These are phyloP conservation scores for Pyrocephalus nanus DNA, from an alignment of 2,797 vertebrate genomes.

Conservation along the genomic window DNA sequence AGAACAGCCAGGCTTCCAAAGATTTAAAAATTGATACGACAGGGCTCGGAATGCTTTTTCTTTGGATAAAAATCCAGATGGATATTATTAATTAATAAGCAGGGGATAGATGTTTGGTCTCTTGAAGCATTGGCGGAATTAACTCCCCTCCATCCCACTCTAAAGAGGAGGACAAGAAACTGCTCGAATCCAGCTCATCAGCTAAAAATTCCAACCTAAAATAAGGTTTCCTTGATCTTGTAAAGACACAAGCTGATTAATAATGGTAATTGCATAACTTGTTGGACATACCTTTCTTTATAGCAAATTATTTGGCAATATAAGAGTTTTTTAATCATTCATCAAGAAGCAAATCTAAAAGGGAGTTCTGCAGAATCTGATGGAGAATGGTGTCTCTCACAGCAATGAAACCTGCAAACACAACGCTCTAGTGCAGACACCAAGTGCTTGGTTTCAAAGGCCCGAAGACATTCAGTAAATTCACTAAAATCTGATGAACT, in stretches of 20 bases:
- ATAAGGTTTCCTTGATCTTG: constrained; percentile 32
- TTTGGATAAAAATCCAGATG: constrained; percentile 41
- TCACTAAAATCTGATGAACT: neutral
- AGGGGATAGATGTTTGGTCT: constrained; percentile 13
- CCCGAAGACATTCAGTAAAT: neutral
- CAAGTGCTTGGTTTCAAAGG: neutral
- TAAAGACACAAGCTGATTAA: constrained; percentile 43
- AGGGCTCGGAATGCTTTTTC: neutral
- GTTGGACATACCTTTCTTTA: neutral
- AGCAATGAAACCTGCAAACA: neutral
- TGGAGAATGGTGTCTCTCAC: neutral
- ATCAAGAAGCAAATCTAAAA: constrained; percentile 4
- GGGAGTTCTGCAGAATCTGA: neutral
- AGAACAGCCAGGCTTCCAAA: constrained; percentile 36
- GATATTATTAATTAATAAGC: constrained; percentile 59
- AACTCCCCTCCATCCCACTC: constrained; percentile 30
- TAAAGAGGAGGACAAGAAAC: constrained; percentile 11
- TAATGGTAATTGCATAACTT: constrained; percentile 58
- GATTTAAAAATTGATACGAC: constrained; percentile 28
- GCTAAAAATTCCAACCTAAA: constrained; percentile 47
- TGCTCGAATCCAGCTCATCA: constrained; percentile 28
- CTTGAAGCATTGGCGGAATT: neutral
- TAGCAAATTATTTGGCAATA: constrained; percentile 52
- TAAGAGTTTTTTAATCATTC: constrained; percentile 2
- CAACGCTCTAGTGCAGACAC: neutral